These are phyloP conservation scores for Tychaedon coryphoeus DNA, from an alignment of 2,113 vertebrate genomes.

Conservation along the genomic window DNA sequence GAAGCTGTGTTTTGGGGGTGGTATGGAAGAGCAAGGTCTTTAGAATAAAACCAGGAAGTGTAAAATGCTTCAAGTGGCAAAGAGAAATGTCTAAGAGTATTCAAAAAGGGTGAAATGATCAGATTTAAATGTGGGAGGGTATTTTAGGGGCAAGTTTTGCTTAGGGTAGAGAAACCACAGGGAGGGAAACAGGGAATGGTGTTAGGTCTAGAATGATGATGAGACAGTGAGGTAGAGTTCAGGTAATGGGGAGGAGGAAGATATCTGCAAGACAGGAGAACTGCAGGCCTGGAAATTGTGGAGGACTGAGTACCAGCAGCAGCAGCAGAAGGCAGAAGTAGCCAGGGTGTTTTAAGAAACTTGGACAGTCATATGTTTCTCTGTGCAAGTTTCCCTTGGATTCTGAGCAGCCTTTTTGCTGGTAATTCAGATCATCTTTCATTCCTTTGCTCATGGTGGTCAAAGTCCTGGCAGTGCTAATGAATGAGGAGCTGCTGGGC, in stretches of 20 bases:
- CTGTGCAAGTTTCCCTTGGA: not conserved
- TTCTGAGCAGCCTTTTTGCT: not conserved
- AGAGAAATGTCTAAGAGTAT: not conserved
- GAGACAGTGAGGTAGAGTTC: not conserved
- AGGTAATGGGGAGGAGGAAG: not conserved
- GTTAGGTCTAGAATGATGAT: not conserved
- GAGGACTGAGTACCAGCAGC: not conserved
- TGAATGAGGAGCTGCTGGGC: not conserved
- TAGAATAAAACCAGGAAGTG: not conserved
- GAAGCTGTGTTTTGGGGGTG: accelerated
- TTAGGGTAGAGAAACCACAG: not conserved
- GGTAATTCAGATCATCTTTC: not conserved
- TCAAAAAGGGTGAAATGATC: not conserved
- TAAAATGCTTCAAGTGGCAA: not conserved
- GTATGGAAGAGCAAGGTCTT: not conserved
- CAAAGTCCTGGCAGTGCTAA: not conserved
- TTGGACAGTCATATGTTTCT: not conserved
- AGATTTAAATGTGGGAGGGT: not conserved
- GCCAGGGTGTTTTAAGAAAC: not conserved
- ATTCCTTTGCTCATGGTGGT: not conserved
- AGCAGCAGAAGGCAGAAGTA: not conserved
- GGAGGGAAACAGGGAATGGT: not conserved
- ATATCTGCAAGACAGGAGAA: not conserved
- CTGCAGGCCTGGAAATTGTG: not conserved
- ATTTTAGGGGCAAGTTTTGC: not conserved